Conservation (phyloP, 2,888 invertebrate genomes). For the Ganaspis brasiliensis region DNA sequence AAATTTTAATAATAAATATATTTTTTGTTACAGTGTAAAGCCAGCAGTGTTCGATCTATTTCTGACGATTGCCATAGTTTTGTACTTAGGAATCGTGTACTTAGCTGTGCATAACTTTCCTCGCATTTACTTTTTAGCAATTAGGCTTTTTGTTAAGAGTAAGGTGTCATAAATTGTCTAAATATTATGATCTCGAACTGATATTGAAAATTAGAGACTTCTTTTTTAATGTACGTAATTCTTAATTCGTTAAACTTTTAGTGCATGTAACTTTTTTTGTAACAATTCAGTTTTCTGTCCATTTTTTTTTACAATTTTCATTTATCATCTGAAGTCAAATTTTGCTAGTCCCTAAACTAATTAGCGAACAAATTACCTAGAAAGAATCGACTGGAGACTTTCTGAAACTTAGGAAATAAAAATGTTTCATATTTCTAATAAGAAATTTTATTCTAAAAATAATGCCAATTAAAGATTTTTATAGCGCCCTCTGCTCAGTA, state of each 20-base stretch:
- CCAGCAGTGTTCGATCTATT: slow-evolving; percentile 99
- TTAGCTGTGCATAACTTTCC: slow-evolving; percentile 89
- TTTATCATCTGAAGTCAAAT: slow-evolving; percentile 13
- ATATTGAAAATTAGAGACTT: slow-evolving; percentile 16
- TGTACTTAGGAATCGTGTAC: slow-evolving; percentile 93
- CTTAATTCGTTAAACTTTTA: slow-evolving; percentile 11
- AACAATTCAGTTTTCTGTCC: not conserved
- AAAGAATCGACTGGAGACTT: slow-evolving; percentile 11
- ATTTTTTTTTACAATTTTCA: not conserved
- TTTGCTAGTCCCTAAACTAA: slow-evolving; percentile 25
- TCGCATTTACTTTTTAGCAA: slow-evolving; percentile 84
- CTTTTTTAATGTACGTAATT: slow-evolving; percentile 25
- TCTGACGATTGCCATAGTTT: slow-evolving; percentile 91
- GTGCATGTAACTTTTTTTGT: not conserved
- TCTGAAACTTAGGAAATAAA: not conserved
- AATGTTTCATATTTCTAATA: slow-evolving; percentile 4
- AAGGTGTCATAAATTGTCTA: slow-evolving; percentile 70
- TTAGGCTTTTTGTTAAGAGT: slow-evolving; percentile 71
- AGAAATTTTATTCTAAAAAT: not conserved
- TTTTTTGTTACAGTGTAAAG: slow-evolving; percentile 89
- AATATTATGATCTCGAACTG: slow-evolving; percentile 13
- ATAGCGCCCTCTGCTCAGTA: not conserved
- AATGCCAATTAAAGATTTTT: slow-evolving; percentile 1
- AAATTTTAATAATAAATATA: slow-evolving; percentile 49
- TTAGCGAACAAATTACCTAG: slow-evolving; percentile 30